Conservation (phyloP, 2,113 vertebrate genomes). For the Empidonax alnorum region DNA sequence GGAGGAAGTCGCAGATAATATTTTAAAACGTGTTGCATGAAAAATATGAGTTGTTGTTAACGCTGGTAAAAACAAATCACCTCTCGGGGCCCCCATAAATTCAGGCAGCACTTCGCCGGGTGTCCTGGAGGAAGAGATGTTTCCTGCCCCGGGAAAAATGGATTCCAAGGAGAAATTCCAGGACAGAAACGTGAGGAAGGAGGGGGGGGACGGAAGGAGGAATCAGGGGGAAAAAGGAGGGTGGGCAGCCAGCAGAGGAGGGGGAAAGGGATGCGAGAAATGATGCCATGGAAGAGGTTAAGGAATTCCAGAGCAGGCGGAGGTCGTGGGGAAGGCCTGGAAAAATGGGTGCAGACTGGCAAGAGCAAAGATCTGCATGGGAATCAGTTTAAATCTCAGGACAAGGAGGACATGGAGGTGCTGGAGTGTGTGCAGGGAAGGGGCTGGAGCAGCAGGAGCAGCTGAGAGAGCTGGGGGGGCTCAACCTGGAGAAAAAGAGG, state of each 20-base stretch:
- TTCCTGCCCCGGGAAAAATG: background rate
- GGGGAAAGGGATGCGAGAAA: background rate
- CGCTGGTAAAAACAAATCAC: constrained; percentile 23
- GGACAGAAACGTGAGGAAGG: background rate
- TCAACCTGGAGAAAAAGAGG: background rate
- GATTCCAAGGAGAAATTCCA: background rate
- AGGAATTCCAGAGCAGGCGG: background rate
- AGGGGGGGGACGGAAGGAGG: background rate
- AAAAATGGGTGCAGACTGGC: accelerated
- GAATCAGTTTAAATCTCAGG: background rate
- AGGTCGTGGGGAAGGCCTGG: background rate
- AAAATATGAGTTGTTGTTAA: constrained; percentile 5
- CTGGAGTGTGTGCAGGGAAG: background rate
- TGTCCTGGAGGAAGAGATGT: background rate
- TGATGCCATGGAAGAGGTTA: background rate
- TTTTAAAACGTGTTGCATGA: constrained; percentile 37
- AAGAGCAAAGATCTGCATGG: background rate
- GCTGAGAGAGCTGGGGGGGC: background rate
- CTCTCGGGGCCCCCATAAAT: background rate
- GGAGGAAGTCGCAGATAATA: constrained; percentile 48
- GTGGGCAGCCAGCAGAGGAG: background rate
- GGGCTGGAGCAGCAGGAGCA: background rate
- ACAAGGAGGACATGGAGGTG: background rate
- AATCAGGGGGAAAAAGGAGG: background rate
- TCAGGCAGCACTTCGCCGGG: background rate